Evolutionary conservation across 1,140 invertebrate species (phyloP).

Genomic region (Yoshiicerus persimilis): DNA sequence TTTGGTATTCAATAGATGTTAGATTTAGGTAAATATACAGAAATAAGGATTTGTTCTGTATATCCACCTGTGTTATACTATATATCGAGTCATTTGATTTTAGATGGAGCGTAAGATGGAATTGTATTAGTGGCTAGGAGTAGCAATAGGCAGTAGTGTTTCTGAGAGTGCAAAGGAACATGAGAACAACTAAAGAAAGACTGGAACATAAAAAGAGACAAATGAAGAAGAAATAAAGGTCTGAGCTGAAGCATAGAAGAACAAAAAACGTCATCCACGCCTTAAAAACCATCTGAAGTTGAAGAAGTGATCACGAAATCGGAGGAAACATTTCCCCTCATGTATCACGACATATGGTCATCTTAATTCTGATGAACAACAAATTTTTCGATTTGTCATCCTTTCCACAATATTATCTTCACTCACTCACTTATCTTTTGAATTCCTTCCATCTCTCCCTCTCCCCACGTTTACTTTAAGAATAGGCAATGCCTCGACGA

Average conservation of each 20-base stretch:
- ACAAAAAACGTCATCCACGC: constrained; percentile 20
- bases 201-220: constrained; percentile 20
- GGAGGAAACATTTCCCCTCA: constrained; percentile 37
- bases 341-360: constrained; percentile 48
- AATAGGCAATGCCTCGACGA: constrained; percentile 18
- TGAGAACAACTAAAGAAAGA: constrained; percentile 8
- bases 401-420: constrained; percentile 45
- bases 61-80: background rate
- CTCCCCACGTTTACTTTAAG: background rate
- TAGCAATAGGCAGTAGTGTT: background rate
- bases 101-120: background rate
- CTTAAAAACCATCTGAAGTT: constrained; percentile 23
- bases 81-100: background rate
- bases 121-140: background rate
- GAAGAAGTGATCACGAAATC: constrained; percentile 48
- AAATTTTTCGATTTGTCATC: constrained; percentile 51
- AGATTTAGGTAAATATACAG: too few relatives aligned
- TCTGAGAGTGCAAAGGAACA: background rate
- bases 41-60: background rate
- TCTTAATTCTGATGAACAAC: constrained; percentile 44
- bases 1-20: background rate
- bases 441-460: constrained; percentile 26
- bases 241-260: constrained; percentile 18
- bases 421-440: constrained; percentile 23
- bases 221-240: constrained; percentile 20